Base-by-base conservation (phyloP, 1,140 invertebrate species). In the Papilio xuthus region DNA sequence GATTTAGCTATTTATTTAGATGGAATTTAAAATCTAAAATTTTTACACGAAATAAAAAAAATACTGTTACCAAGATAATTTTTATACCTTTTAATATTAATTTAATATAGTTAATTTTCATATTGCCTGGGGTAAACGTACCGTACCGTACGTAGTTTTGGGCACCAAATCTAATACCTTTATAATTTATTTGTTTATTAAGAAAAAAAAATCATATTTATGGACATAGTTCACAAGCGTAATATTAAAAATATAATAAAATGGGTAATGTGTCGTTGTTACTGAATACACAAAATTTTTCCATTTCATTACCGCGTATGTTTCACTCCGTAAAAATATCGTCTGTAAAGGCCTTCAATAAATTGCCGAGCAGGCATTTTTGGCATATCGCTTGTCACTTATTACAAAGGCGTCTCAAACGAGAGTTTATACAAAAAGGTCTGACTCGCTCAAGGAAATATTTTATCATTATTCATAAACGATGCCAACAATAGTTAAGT, bases 381-480 rank as follows among this genome's bases (percentile, higher is more conserved):
- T 67, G 60, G 60, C 60, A 67, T 67, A 67, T 67, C 81, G 78
- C 82, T 81, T 69, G 41, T 80, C 18, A 72, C 74, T 71, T 81
- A 41, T n/a, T 69, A 77, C 72, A 79, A 67, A 73, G 79, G 53
- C 72, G 75, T 42, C 79, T 63, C 69, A 73, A 63, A 81, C 86
- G 81, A 89, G 88, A 89, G 87, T 89, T 91, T 89, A 87, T 80
- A 85, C 86, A 81, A 89, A 88, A 91, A 91, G 86, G 78, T 85
- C 85, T 80, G 86, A 84, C 85, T 84, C 84, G 84, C 82, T 87
- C 81, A 80, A 86, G 88, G 90, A 88, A 92, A 90, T 92, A 91
- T 92, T 92, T 90, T 91, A 91, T 91, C 90, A 90, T 91, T 88
- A 87, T 90, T 91, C 89, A 91, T 91, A 92, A 90, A 88, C 87